Conservation (phyloP, 1,140 invertebrate species). For the Coenobita brevimanus region DNA sequence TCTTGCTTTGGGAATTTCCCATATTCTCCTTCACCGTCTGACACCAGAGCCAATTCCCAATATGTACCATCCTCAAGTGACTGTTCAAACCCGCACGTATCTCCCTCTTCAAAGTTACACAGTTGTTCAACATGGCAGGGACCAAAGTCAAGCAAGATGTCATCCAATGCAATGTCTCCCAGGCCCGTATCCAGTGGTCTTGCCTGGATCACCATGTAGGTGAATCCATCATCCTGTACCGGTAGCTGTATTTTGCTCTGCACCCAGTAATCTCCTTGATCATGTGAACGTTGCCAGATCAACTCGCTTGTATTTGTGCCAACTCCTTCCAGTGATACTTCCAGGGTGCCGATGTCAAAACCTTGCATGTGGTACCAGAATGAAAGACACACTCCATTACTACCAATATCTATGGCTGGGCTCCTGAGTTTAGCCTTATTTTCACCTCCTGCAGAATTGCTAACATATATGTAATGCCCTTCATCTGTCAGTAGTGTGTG, state of each 20-base stretch:
- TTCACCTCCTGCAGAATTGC: neutral
- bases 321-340: slow-evolving; percentile 4
- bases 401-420: slow-evolving; percentile 18
- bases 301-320: neutral
- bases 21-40: neutral
- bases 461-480: slow-evolving; percentile 57
- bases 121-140: slow-evolving; percentile 1
- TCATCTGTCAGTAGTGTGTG: slow-evolving; percentile 35
- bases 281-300: slow-evolving; percentile 34
- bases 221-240: neutral
- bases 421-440: slow-evolving; percentile 29
- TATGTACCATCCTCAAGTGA: slow-evolving; percentile 34
- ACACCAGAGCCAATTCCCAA: slow-evolving; percentile 41
- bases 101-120: slow-evolving; percentile 52
- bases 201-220: slow-evolving; percentile 28
- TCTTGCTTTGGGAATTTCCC: slow-evolving; percentile 24
- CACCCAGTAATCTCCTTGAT: slow-evolving; percentile 50
- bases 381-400: slow-evolving; percentile 32
- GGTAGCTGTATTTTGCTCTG: slow-evolving; percentile 42
- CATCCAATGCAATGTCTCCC: slow-evolving; percentile 55
- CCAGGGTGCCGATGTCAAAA: slow-evolving; percentile 33
- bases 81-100: slow-evolving; percentile 53
- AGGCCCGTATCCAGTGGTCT: slow-evolving; percentile 6
- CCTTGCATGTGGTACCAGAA: slow-evolving; percentile 64
- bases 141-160: slow-evolving; percentile 39